Evolutionary conservation across 2,888 invertebrate species (phyloP).

Genomic region (Drosophila mimetica): DNA sequence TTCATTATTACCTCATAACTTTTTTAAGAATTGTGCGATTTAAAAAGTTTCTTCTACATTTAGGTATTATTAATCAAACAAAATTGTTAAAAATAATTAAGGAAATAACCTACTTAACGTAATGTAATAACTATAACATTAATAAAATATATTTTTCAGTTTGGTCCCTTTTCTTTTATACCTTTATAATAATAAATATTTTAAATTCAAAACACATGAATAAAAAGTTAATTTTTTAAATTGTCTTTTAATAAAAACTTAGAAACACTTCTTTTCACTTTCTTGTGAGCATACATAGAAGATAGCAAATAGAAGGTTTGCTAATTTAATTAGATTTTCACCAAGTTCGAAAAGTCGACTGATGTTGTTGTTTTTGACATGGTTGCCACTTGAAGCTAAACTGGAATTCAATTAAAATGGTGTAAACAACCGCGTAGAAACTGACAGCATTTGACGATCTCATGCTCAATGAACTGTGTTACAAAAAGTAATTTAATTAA

Average conservation of each 20-base stretch:
- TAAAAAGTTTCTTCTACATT: too few relatives aligned
- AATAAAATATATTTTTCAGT: too few relatives aligned
- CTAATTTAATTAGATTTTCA: constrained; percentile 39
- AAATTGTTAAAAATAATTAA: too few relatives aligned
- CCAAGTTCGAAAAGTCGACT: constrained; percentile 24
- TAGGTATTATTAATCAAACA: too few relatives aligned
- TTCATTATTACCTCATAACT: too few relatives aligned
- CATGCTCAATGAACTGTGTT: constrained; percentile 16
- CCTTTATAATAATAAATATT: too few relatives aligned
- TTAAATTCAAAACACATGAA: too few relatives aligned
- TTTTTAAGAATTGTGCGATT: too few relatives aligned
- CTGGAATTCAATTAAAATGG: constrained; percentile 50
- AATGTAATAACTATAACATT: too few relatives aligned
- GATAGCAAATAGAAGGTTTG: not conserved
- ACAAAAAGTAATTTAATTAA: constrained; percentile 20
- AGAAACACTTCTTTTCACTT: not conserved
- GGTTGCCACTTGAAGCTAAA: constrained; percentile 18
- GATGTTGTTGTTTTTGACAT: constrained; percentile 29
- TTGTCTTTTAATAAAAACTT: not conserved
- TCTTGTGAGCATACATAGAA: not conserved
- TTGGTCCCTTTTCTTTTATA: not conserved
- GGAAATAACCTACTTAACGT: too few relatives aligned
- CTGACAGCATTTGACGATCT: constrained; percentile 6
- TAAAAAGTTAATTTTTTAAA: too few relatives aligned
- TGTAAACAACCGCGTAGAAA: constrained; percentile 45